Evolutionary conservation across 2,888 invertebrate genomes (phyloP).

Genomic region (Polydesmus complanatus): DNA sequence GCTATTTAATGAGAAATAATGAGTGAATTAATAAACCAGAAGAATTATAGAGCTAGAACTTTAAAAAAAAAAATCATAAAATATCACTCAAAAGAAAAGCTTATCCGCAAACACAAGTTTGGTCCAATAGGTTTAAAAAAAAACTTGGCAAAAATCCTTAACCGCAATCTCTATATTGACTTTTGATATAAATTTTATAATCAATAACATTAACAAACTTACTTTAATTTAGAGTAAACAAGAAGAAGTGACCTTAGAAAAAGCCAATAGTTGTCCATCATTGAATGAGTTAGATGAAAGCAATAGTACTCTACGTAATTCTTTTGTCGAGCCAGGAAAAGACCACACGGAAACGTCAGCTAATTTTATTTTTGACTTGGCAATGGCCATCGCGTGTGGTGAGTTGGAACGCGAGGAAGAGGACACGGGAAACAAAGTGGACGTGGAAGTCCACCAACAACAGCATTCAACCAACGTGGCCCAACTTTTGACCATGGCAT

Average conservation of each 20-base stretch:
- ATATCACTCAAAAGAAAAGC: too few relatives aligned
- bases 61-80: too few relatives aligned
- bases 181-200: too few relatives aligned
- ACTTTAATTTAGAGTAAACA: background rate
- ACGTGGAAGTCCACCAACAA: background rate
- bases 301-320: background rate
- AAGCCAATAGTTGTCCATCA: conserved; percentile 12
- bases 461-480: conserved; percentile 1
- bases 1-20: too few relatives aligned
- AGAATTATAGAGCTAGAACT: too few relatives aligned
- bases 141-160: too few relatives aligned
- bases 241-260: background rate
- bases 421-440: background rate
- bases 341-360: conserved; percentile 10
- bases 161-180: too few relatives aligned
- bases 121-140: too few relatives aligned
- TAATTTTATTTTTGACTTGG: conserved; percentile 17
- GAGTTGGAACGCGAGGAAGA: conserved; percentile 5
- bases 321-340: background rate
- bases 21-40: too few relatives aligned
- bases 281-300: background rate
- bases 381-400: conserved; percentile 17
- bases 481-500: conserved; percentile 1
- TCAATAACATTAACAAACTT: background rate
- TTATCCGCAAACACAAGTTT: too few relatives aligned